Evolutionary conservation across 2,797 vertebrate species (phyloP), one percentile per base, ranked within the genome.

Genomic region (Spheniscus humboldti): DNA sequence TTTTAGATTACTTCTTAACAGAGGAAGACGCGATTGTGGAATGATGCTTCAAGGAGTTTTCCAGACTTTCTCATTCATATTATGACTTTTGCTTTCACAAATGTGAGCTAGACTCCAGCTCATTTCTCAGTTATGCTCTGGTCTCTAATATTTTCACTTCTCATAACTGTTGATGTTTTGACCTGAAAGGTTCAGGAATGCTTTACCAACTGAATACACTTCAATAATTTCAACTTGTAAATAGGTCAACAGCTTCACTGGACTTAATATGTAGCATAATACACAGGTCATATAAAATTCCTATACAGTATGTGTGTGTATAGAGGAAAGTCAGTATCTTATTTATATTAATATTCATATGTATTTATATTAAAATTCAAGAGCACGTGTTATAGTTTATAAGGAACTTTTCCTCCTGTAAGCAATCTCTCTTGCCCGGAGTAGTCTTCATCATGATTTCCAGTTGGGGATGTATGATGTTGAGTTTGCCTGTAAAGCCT

Each of bases 261-360:
- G 28, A 5, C 28, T 80, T 67, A 10, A 11, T 25, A 25, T 47
- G 7, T 45, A 30, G 10, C 18, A 48, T 25, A 17, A 24, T 39
- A 8, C 45, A 12, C 10, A 75, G 63, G 22, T 86, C 31, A 41
- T 24, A 2, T 1, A 23, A 30, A 64, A 79, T 72, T 56, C 30
- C 30, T 64, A 0, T 59, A 4, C 3, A 22, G 37, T 37, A 37
- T 12, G 11, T 47, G 17, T 60, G 3, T 60, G 3, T 33, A 25
- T 24, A 1, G 14, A n/a, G 50, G 23, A 47, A 45, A 84, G 24
- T 37, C 33, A 53, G 6, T 85, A 11, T 55, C 43, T 71, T 52
- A 23, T 53, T 33, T 45, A 3, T n/a, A 6, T 66, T 11, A 13
- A n/a, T 53, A 47, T 35, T 62, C 2, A 4, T 28, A 39, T 24